These are phyloP conservation scores for Salticus scenicus DNA, from an alignment of 2,888 invertebrate species.

Conservation along the genomic window DNA sequence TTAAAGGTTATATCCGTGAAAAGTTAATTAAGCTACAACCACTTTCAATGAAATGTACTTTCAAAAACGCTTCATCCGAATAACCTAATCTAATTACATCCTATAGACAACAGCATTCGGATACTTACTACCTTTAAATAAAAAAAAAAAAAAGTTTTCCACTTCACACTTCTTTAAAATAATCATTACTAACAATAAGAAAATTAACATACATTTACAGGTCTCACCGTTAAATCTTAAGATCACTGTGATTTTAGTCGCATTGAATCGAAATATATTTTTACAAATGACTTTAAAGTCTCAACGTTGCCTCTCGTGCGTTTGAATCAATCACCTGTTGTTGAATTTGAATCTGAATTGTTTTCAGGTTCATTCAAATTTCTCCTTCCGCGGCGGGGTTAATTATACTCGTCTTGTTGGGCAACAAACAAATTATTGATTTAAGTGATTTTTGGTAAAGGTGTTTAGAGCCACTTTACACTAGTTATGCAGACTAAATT, in stretches of 20 bases:
- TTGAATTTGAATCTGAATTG: neutral
- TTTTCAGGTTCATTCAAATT: neutral
- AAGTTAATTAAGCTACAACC: too few species aligned
- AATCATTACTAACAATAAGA: too few species aligned
- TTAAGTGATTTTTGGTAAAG: neutral
- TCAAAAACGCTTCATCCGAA: too few species aligned
- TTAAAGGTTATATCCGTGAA: too few species aligned
- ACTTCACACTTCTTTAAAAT: too few species aligned
- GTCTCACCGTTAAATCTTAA: neutral
- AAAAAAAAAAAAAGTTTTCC: too few species aligned
- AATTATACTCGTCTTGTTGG: neutral
- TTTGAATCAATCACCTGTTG: neutral
- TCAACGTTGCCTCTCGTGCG: neutral
- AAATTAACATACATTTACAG: too few species aligned
- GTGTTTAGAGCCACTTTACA: neutral
- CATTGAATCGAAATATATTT: neutral
- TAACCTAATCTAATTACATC: too few species aligned
- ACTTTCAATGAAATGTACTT: too few species aligned
- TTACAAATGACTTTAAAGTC: neutral
- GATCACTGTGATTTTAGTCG: neutral
- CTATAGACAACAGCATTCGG: too few species aligned
- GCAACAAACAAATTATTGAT: neutral
- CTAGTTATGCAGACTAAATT: too few species aligned
- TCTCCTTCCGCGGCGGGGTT: neutral
- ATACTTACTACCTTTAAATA: too few species aligned